Conservation (phyloP, 1,140 invertebrate genomes). For the Gryllus bimaculatus region DNA sequence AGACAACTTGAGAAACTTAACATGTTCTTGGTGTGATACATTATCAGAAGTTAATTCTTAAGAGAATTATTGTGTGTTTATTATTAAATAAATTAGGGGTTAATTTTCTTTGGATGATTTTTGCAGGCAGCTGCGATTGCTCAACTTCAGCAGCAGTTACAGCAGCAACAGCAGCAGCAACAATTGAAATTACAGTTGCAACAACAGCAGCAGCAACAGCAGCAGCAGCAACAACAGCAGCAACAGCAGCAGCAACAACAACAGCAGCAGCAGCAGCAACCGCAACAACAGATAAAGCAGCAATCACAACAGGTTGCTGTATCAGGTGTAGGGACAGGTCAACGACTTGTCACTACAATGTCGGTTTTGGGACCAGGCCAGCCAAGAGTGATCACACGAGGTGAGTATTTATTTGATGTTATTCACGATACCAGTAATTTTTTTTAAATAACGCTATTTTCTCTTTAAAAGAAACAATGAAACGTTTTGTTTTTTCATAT, state of each 20-base stretch:
- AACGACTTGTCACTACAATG: constrained; percentile 26
- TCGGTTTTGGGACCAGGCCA: constrained; percentile 17
- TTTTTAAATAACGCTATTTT: not conserved
- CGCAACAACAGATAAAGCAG: constrained; percentile 28
- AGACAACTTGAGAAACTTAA: no score
- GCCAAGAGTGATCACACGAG: constrained; percentile 24
- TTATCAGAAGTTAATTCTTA: no score
- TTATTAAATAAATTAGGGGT: no score
- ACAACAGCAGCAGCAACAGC: constrained; percentile 31
- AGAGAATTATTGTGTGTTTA: no score
- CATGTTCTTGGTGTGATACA: no score
- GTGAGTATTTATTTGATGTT: constrained; percentile 13
- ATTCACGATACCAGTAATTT: not conserved
- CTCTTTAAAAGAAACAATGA: no score
- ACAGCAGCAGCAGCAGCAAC: constrained; percentile 33
- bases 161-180: constrained; percentile 24
- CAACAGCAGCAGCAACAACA: constrained; percentile 21
- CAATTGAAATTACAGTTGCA: not conserved
- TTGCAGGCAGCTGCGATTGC: constrained; percentile 23
- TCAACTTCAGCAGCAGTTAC: constrained; percentile 34
- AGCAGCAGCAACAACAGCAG: constrained; percentile 28
- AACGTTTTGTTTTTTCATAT: no score
- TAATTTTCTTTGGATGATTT: not conserved
- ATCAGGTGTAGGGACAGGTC: constrained; percentile 23
- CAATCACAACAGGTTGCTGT: constrained; percentile 28